Base-by-base conservation (phyloP, 2,113 vertebrate genomes). In the Gila orcuttii region DNA sequence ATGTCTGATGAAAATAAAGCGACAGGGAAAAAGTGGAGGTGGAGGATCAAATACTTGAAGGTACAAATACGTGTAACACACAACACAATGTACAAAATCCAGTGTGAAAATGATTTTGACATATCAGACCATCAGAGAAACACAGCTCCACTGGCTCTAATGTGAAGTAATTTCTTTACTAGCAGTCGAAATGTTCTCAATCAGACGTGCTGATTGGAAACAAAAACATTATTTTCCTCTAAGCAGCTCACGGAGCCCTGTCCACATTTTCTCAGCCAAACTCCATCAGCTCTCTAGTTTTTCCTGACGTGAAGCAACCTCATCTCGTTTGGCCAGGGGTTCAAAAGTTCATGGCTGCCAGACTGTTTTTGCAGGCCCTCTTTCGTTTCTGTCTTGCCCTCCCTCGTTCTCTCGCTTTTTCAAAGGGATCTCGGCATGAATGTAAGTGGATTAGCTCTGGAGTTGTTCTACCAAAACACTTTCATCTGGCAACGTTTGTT, bases 391-490 rank as follows among this genome's bases (percentile, higher is more conserved):
- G n/a, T 36, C 25, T 50, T 36, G 19, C 60, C 57, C 47, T 76
- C 80, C 71, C 28, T 33, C 57, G 47, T 69, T 83, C 21, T 59
- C 55, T 62, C 10, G 23, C 25, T 62, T 76, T 57, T 82, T 82
- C 86, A 83, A 74, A 82, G 85, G 57, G 75, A 79, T 69, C 55
- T 84, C 66, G 17, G 75, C 74, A 13, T 64, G n/a, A 62, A 47
- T 13, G 75, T 84, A 87, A 84, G 86, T 84, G 82, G 82, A 84
- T 87, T 87, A 87, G 33, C 80, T 47, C 86, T 79, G 75, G 23
- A 36, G 3, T 36, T 36, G 33, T 36, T 36, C 33, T 36, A 36
- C 33, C 33, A 36, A 36, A 36, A 36, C 33, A 36, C 33, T 36
- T 36, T 36, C 33, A 36, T 36, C 33, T 36, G 33, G 33, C 33